Base-by-base conservation (phyloP, 1,140 invertebrate genomes). In the Tetramorium simillimum region DNA sequence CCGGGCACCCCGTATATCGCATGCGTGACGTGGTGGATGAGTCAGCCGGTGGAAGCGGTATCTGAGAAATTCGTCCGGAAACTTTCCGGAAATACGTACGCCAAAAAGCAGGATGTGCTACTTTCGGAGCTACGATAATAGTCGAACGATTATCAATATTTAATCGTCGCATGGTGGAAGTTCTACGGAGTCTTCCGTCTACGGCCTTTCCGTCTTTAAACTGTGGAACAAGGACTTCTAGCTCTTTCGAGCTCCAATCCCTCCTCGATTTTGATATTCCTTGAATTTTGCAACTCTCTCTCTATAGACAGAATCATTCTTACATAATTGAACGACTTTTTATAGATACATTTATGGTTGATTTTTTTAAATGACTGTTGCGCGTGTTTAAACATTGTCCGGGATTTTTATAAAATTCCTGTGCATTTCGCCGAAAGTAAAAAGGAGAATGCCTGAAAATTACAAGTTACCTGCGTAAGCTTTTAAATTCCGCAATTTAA, bases 1-100 rank as follows among this genome's bases (percentile, higher is more conserved):
- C 14, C 9, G 53, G 53, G 7, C 80, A 60, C 69, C 53, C 28
- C 28, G 53, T 87, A 82, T 56, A 75, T 69, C 84, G 73, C 76
- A 89, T 91, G 73, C 88, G 81, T 91, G 90, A 91, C 86, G 90
- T 88, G 84, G 85, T 86, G 86, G 80, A 87, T 91, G 86, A 91
- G 90, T 91, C 90, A 91, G 89, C 91, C 58, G 6, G 62, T 81
- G 80, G 78, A 86, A 88, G 65, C 65, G 33, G 78, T 88, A 82
- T 73, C 80, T 72, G 86, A 70, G 77, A 86, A 91, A 89, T 89
- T 90, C 86, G 85, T 89, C 80, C 33, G 51, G 72, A 78, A 89
- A 90, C 80, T 87, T 89, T 91, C 60, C 43, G 81, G 72, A 88
- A 90, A 89, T 90, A 87, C 51, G 49, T 43, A 58, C 60, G 24